A percentile compares a stretch with the other conserved stretches of the same genome.
Conservation (phyloP, 2,797 vertebrate genomes). For the Melanotaenia nigrans region DNA sequence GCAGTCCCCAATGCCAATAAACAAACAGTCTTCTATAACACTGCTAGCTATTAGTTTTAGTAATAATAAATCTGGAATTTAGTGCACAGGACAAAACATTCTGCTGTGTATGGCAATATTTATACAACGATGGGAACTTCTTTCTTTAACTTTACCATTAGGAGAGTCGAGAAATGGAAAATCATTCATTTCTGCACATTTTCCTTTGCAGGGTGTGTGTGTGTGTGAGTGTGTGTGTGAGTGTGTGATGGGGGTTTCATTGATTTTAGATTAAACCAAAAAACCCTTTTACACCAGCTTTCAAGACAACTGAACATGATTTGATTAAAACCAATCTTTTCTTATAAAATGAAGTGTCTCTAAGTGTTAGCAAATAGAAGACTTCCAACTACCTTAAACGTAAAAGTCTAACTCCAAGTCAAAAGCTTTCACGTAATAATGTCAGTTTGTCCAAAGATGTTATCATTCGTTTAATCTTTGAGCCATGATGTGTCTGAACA, state of each 20-base stretch:
- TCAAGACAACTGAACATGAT: conserved; percentile 58
- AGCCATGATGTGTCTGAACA: conserved; percentile 39
- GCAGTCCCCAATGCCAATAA: conserved; percentile 52
- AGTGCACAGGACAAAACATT: conserved; percentile 5
- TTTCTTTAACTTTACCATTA: conserved; percentile 6
- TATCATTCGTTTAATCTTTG: conserved; percentile 51
- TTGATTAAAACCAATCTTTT: conserved; percentile 67
- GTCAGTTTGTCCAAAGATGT: conserved; percentile 41
- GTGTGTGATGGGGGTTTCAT: conserved; percentile 30
- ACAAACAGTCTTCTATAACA: conserved; percentile 40
- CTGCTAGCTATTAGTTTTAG: conserved; percentile 36
- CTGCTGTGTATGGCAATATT: not conserved
- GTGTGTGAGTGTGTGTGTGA: no score
- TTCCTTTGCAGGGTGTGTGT: conserved; percentile 13
- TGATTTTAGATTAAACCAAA: conserved; percentile 28
- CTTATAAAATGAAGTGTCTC: conserved; percentile 51
- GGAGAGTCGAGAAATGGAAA: conserved; percentile 25
- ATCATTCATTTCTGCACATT: conserved; percentile 19
- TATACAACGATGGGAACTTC: not conserved
- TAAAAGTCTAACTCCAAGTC: conserved; percentile 32
- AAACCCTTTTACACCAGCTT: conserved; percentile 29
- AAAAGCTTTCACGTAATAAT: conserved; percentile 64
- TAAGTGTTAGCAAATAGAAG: conserved; percentile 70
- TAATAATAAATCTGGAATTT: conserved; percentile 43
- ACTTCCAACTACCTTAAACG: conserved; percentile 51